Percentiles rank a stretch among this genome's conserved stretches.
These are phyloP conservation scores for Eulemur coronatus DNA, from an alignment of 2,797 vertebrate genomes.

Conservation along the genomic window DNA sequence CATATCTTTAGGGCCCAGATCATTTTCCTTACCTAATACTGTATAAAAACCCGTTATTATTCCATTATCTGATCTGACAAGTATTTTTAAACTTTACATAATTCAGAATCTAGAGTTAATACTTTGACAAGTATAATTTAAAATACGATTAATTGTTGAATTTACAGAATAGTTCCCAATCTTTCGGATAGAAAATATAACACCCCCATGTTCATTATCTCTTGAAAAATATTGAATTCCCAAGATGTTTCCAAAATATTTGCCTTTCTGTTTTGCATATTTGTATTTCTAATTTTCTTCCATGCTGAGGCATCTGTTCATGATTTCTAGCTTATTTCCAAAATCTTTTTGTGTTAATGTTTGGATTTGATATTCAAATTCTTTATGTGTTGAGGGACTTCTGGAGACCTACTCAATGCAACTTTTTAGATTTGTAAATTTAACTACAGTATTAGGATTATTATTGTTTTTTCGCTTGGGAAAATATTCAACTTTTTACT, in stretches of 20 bases:
- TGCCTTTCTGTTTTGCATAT: constrained; percentile 56
- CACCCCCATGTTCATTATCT: background rate
- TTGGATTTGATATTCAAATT: constrained; percentile 57
- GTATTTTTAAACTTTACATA: constrained; percentile 21
- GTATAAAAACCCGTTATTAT: background rate
- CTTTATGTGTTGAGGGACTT: constrained; percentile 34
- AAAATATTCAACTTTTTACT: constrained; percentile 15
- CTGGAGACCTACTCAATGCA: background rate
- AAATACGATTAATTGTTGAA: background rate
- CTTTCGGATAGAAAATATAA: constrained; percentile 29
- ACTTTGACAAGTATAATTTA: constrained; percentile 11
- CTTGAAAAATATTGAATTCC: constrained; percentile 62
- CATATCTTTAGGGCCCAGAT: background rate
- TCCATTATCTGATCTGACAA: background rate
- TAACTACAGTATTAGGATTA: background rate
- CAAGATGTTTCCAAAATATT: constrained; percentile 70
- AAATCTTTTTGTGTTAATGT: constrained; percentile 56
- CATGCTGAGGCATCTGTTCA: constrained; percentile 69
- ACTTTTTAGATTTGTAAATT: constrained; percentile 15
- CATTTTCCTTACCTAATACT: background rate
- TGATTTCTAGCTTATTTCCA: constrained; percentile 62
- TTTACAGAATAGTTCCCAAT: background rate
- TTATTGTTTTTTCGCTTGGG: background rate
- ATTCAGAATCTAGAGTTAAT: constrained; percentile 19
- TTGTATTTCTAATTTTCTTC: constrained; percentile 70